phyloP scores from a whole-genome alignment of 2,797 vertebrate species.

The Sebastes itinus region DNA sequence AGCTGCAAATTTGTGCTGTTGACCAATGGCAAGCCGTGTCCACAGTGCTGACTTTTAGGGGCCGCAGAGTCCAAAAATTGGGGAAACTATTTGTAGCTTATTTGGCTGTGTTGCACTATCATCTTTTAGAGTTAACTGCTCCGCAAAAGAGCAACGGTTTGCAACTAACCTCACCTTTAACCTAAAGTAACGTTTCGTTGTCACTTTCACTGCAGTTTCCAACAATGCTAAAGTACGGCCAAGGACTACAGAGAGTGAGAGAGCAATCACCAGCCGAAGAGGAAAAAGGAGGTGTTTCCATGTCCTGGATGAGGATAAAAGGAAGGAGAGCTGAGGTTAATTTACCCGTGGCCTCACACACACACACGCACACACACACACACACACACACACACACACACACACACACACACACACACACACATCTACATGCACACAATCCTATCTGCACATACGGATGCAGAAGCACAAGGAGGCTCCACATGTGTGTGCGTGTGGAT shows the following conservation, averaged over 20 bases:
- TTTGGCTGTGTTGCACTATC: not conserved
- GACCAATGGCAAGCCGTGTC: not conserved
- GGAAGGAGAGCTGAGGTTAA: constrained; percentile 14
- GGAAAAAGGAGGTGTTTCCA: constrained; percentile 52
- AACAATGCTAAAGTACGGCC: not conserved
- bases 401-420: not conserved
- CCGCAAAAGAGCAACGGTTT: not conserved
- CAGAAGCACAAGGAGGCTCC: not conserved
- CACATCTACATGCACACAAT: not conserved
- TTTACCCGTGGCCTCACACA: not conserved
- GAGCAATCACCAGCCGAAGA: not conserved
- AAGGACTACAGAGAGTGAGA: not conserved
- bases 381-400: not conserved
- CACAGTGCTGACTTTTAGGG: not conserved
- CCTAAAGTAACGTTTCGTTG: not conserved
- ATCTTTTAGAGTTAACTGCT: not conserved
- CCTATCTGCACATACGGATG: not conserved
- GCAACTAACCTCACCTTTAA: not conserved
- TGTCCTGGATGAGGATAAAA: constrained; percentile 48
- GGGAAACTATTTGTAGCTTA: not conserved
- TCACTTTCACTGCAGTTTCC: not conserved
- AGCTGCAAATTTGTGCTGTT: not conserved
- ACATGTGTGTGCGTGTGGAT: not conserved
- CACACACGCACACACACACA: not conserved
- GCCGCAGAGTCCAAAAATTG: not conserved